Conservation (phyloP, 2,888 invertebrate genomes). For the Pyrochroa serraticornis region DNA sequence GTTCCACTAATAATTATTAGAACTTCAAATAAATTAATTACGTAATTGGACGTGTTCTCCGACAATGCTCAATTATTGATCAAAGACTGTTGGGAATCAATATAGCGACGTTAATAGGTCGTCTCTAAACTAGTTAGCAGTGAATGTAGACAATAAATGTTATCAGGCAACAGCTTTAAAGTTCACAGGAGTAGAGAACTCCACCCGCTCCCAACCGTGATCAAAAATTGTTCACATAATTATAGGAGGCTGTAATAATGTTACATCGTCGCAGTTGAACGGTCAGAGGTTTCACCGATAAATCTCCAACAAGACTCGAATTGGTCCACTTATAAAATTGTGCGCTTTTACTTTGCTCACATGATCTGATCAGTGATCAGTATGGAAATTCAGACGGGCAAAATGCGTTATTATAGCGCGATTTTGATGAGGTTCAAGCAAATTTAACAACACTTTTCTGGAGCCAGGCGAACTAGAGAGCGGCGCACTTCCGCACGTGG, state of each 20-base stretch:
- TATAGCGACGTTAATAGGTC: conserved; percentile 3
- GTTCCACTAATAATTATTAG: not conserved
- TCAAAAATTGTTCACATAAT: conserved; percentile 45
- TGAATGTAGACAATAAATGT: conserved; percentile 36
- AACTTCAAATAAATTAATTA: conserved; percentile 9
- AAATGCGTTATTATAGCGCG: conserved; percentile 13
- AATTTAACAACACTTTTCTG: conserved; percentile 18
- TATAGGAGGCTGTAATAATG: conserved; percentile 45
- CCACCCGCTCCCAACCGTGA: conserved; percentile 43
- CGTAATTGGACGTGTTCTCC: not conserved
- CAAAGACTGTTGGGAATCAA: conserved; percentile 7
- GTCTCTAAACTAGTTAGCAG: conserved; percentile 37
- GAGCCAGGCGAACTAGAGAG: too few species aligned
- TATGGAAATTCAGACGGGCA: conserved; percentile 32
- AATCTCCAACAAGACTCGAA: not conserved
- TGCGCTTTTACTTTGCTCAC: conserved; percentile 31
- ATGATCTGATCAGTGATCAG: conserved; percentile 27
- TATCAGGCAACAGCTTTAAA: conserved; percentile 35
- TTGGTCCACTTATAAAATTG: conserved; percentile 31
- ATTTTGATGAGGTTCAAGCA: conserved; percentile 11
- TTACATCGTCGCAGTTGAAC: conserved; percentile 29
- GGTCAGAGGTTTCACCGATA: not conserved
- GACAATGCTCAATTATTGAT: conserved; percentile 2
- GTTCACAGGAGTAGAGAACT: conserved; percentile 39
- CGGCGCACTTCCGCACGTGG: too few species aligned